Base-by-base conservation (phyloP, 2,888 invertebrate genomes). In the Abscondita cerata region DNA sequence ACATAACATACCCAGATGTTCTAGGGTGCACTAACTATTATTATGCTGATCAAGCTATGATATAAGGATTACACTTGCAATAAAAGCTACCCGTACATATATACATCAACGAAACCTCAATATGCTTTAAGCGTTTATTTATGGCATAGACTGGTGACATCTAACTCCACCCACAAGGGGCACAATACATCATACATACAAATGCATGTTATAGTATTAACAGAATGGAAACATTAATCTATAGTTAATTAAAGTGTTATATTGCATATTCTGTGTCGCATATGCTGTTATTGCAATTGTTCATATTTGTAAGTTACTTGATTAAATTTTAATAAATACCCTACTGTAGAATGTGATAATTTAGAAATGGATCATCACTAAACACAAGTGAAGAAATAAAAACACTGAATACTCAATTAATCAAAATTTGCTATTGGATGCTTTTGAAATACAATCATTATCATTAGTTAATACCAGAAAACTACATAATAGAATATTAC, bases 1-100 rank as follows among this genome's bases (percentile, higher is more conserved):
- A 18, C 15, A 4, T 25, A 25, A 6, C 6, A 71, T 69, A 70
- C 78, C 76, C 78, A 78, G 78, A 78, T 79, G 79, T 77, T 76
- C 38, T 66, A 70, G 71, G 73, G 74, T 60, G 71, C 72, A 78
- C 78, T 75, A 75, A 79, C 79, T 76, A 80, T 80, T 81, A 81
- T 81, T 81, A 81, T 81, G 81, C 78, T 80, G 80, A 81, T 81
- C 77, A 77, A 72, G 77, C 76, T 74, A 78, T 80, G 81, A 81
- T 80, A 80, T 78, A 75, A 73, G 80, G 80, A 81, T 81, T 81
- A 81, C 80, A 78, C 75, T 75, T 75, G 80, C 79, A 80, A 81
- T 80, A 80, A 81, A 81, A 80, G 77, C 77, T 73, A 76, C 78
- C 75, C 76, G 78, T 79, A 79, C 25, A 25, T 25, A 6, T 80